Conservation (phyloP, 1,140 invertebrate genomes). For the Sarcophaga bullata region DNA sequence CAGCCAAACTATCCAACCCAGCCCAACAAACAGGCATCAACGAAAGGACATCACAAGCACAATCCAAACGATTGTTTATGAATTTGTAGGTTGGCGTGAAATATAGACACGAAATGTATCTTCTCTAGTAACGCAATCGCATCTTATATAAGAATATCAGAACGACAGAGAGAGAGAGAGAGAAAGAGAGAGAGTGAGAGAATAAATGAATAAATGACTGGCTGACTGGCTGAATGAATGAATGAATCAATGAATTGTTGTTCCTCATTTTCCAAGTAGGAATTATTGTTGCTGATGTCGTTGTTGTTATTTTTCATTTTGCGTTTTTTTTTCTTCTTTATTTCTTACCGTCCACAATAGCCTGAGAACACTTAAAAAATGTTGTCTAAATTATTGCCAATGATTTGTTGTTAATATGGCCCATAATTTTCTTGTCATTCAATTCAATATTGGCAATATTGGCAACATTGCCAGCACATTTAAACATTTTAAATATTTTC, state of each 20-base stretch:
- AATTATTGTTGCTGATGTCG: neutral
- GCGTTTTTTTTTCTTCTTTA: too few species aligned
- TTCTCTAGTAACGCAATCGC: conserved; percentile 36
- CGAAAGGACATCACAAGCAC: neutral
- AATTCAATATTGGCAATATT: neutral
- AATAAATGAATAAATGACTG: conserved; percentile 1
- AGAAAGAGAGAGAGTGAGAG: neutral
- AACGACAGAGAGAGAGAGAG: neutral
- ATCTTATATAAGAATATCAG: neutral
- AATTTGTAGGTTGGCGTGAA: conserved; percentile 42
- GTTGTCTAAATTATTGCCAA: conserved; percentile 39
- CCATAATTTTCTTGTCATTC: conserved; percentile 40
- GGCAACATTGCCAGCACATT: too few species aligned
- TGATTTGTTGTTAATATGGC: conserved; percentile 40
- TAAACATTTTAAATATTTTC: too few species aligned
- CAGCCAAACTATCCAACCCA: neutral
- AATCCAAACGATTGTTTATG: conserved; percentile 26
- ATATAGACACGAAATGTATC: conserved; percentile 41
- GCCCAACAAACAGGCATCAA: neutral
- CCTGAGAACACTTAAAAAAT: conserved; percentile 36
- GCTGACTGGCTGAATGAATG: neutral
- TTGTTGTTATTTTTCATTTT: too few species aligned
- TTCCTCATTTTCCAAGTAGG: conserved; percentile 11
- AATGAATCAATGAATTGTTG: conserved; percentile 15
- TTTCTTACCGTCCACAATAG: neutral